Percentiles rank a stretch among this genome's conserved stretches.
phyloP scores from a whole-genome alignment of 2,113 vertebrate genomes.

The Blennius ocellaris region DNA sequence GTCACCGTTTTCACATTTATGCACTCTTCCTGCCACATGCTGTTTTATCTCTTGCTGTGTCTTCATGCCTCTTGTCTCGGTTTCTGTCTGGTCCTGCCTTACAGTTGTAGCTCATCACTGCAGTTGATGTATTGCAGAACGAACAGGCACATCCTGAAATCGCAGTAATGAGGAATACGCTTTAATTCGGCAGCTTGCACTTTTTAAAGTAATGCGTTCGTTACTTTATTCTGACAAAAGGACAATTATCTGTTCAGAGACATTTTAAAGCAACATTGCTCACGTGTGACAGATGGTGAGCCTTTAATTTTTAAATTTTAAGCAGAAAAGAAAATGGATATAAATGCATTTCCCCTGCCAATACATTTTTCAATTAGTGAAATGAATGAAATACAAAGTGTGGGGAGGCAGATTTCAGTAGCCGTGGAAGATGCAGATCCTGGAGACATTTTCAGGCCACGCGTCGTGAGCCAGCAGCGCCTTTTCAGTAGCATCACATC shows the following conservation, averaged over 20 bases:
- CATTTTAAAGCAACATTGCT: not conserved
- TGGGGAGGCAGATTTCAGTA: not conserved
- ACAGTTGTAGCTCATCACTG: constrained; percentile 19
- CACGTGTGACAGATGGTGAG: not conserved
- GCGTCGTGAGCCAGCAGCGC: not conserved
- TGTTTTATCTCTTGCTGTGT: constrained; percentile 35
- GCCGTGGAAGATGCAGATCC: not conserved
- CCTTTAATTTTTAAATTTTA: not conserved
- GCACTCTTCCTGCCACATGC: constrained; percentile 46
- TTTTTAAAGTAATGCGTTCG: not conserved
- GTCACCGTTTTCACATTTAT: constrained; percentile 58
- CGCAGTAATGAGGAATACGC: not conserved
- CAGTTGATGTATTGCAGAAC: not conserved
- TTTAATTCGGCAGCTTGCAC: not conserved
- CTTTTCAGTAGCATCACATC: not conserved
- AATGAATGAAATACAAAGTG: not conserved
- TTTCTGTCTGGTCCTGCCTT: constrained; percentile 14
- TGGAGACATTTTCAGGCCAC: constrained; percentile 14
- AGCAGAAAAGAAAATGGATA: not conserved
- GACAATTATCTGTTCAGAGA: not conserved
- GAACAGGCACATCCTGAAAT: constrained; percentile 7
- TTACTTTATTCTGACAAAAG: not conserved
- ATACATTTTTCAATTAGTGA: not conserved
- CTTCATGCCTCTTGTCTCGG: constrained; percentile 7
- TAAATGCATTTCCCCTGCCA: not conserved